Percentiles rank a stretch among this genome's conserved stretches.
Conservation (phyloP, 1,140 invertebrate genomes). For the Chionoecetes opilio region DNA sequence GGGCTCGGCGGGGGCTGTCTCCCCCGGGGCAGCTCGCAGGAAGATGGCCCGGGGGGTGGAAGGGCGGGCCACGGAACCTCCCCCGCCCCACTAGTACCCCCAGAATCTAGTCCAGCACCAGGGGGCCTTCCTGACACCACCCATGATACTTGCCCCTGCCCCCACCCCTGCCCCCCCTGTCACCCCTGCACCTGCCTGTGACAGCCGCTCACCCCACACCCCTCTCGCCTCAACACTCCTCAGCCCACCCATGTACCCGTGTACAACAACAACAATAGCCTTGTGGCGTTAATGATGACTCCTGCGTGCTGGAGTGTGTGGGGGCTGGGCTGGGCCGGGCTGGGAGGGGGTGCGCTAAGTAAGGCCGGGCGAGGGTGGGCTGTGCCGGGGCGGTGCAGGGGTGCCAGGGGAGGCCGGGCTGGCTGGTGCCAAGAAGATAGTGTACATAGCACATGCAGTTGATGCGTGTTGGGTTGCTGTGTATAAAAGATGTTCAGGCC, state of each 20-base stretch:
- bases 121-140: slow-evolving; percentile 59
- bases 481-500: slow-evolving; percentile 80
- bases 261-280: too few relatives aligned
- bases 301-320: neutral
- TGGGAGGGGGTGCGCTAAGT: neutral
- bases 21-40: slow-evolving; percentile 83
- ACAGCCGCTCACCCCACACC: neutral
- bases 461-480: slow-evolving; percentile 68
- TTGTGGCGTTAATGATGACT: neutral
- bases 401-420: slow-evolving; percentile 37
- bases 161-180: slow-evolving; percentile 69
- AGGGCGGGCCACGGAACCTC: slow-evolving; percentile 85
- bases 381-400: neutral
- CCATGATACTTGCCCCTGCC: slow-evolving; percentile 74
- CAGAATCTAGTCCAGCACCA: slow-evolving; percentile 78
- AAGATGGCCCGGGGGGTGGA: slow-evolving; percentile 85
- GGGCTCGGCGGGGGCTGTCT: slow-evolving; percentile 70
- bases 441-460: slow-evolving; percentile 75
- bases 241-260: neutral
- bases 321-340: neutral
- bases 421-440: slow-evolving; percentile 72
- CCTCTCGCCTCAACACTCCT: neutral
- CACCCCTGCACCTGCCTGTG: slow-evolving; percentile 75
- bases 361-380: neutral
- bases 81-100: slow-evolving; percentile 85